Evolutionary conservation across 2,888 invertebrate genomes (phyloP), one percentile per base, ranked within the genome.

Genomic region (Temnothorax ravouxi): DNA sequence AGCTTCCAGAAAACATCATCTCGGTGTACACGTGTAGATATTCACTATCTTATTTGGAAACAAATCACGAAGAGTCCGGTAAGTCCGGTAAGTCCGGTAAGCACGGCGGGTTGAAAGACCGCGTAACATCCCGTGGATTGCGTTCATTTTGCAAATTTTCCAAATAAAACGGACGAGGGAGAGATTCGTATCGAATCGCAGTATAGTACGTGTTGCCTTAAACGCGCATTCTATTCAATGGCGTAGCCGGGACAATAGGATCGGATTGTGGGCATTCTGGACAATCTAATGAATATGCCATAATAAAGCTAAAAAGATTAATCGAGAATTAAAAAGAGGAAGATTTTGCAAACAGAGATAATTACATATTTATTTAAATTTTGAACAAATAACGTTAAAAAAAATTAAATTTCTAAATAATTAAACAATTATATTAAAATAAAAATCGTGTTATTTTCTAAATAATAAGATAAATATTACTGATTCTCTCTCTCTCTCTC

Each of bases 101-200:
- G 72, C n/a, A 81, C 61, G 59, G 50, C 62, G 86, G 79, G 86
- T 91, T 91, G 90, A 91, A 88, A 71, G 91, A 88, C 86, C 90
- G 87, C 87, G 84, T 91, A 87, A 91, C 88, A 91, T 90, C 87
- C 89, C 84, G 83, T 72, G 85, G 77, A 86, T 90, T 81, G 87
- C 88, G 86, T 86, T 84, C 75, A 88, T 91, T 87, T 87, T 82
- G 87, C 74, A 85, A 85, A 84, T 90, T 83, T 84, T 64, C 69
- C 34, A 81, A 74, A 83, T 80, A 81, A 84, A 87, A 80, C 76
- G 29, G 6, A 66, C 50, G 52, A 21, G 41, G 18, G 52, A 21
- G 41, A n/a, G 64, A 50, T 83, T 84, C 66, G 72, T 59, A 54
- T 86, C 61, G 83, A 69, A 71, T 79, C 82, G 66, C 66, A 69